These are phyloP conservation scores for Ptilodon capucinus DNA, from an alignment of 2,888 invertebrate species.

Conservation along the genomic window DNA sequence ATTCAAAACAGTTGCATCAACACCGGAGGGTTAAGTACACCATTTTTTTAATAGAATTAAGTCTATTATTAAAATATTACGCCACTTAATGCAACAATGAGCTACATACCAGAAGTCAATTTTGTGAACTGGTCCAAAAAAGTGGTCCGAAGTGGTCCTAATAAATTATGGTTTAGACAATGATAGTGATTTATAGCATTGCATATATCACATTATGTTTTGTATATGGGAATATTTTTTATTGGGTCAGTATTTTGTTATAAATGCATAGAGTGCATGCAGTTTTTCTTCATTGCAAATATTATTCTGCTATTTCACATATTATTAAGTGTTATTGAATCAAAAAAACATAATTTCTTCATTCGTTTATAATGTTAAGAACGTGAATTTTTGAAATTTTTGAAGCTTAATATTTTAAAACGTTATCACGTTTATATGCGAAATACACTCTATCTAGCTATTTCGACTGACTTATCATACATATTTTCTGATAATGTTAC, in stretches of 20 bases:
- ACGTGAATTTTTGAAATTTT: too few relatives aligned
- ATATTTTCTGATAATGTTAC: not conserved
- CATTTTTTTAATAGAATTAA: conserved; percentile 34
- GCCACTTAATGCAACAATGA: conserved; percentile 54
- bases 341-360: not conserved
- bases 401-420: not conserved
- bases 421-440: not conserved
- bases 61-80: conserved; percentile 57
- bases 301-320: not conserved
- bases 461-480: not conserved
- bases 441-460: not conserved
- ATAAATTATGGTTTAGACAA: conserved; percentile 50
- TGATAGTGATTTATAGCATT: conserved; percentile 39
- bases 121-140: conserved; percentile 40
- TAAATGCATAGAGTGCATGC: not conserved
- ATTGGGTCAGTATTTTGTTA: conserved; percentile 4
- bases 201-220: conserved; percentile 28
- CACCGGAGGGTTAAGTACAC: conserved; percentile 33
- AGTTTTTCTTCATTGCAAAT: not conserved
- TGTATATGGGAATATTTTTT: conserved; percentile 41
- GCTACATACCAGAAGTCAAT: conserved; percentile 58
- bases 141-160: conserved; percentile 5
- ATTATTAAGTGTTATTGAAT: too few relatives aligned
- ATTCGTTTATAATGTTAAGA: not conserved
- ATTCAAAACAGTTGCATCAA: conserved; percentile 14